These are phyloP conservation scores for Astyanax mexicanus DNA, from an alignment of 2,797 vertebrate genomes.

Conservation along the genomic window DNA sequence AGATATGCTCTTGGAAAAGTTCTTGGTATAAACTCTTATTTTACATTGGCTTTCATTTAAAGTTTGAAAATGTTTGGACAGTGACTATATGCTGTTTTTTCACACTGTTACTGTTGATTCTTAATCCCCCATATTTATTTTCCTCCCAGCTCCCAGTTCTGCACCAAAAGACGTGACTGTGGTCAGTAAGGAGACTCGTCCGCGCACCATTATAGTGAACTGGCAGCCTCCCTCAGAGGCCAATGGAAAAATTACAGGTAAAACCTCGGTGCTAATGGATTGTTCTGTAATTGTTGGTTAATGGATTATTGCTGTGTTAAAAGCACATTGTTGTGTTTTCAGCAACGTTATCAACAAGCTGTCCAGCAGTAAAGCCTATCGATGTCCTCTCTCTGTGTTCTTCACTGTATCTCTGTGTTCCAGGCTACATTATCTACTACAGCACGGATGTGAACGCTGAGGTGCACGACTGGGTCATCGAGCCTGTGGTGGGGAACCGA, in stretches of 20 bases:
- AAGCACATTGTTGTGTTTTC: neutral
- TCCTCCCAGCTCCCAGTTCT: constrained; percentile 87
- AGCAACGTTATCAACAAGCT: neutral
- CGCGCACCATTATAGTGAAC: constrained; percentile 96
- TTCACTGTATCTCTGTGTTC: neutral
- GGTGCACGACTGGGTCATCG: constrained; percentile 98
- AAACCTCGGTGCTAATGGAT: neutral
- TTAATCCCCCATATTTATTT: neutral
- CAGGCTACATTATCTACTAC: constrained; percentile 99
- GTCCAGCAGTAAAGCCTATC: neutral
- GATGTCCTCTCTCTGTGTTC: neutral
- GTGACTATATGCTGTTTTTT: no score
- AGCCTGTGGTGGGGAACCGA: constrained; percentile 95
- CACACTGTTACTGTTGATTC: neutral
- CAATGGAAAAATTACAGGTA: constrained; percentile 98
- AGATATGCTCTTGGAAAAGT: no score
- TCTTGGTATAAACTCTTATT: no score
- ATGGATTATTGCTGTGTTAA: no score
- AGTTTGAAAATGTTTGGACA: no score
- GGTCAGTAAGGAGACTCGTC: constrained; percentile 98
- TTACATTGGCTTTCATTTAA: no score
- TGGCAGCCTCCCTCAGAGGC: constrained; percentile 99
- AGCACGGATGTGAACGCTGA: constrained; percentile 96
- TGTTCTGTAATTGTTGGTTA: no score
- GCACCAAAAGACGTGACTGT: constrained; percentile 98